Percentiles rank a stretch among this genome's conserved stretches.
These are phyloP conservation scores for Podilymbus podiceps DNA, from an alignment of 2,113 vertebrate species.

Conservation along the genomic window DNA sequence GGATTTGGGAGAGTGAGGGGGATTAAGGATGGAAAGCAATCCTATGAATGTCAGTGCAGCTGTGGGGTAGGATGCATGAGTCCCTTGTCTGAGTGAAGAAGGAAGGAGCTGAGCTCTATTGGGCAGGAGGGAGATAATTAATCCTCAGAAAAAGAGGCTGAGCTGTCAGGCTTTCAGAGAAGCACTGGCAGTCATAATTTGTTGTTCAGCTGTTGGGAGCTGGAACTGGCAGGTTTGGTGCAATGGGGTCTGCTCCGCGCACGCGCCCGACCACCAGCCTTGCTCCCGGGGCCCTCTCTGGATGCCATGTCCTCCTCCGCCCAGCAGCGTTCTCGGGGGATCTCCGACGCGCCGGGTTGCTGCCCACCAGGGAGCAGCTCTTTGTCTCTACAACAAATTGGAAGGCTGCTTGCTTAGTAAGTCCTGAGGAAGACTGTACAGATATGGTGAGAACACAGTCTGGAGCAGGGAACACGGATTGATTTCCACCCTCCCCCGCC, in stretches of 20 bases:
- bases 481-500: no score
- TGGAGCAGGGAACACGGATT: background rate
- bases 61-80: background rate
- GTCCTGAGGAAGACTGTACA: background rate
- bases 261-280: fast-evolving
- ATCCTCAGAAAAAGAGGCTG: background rate
- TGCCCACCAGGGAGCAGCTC: background rate
- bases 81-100: background rate
- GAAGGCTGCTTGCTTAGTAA: background rate
- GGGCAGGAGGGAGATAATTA: constrained; percentile 37
- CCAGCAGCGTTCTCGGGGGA: no score
- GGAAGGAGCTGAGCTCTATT: background rate
- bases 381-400: background rate
- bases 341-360: fast-evolving
- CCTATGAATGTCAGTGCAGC: fast-evolving
- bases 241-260: background rate
- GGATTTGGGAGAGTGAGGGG: background rate
- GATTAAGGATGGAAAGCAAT: background rate
- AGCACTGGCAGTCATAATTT: background rate
- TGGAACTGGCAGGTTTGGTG: background rate
- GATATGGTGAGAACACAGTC: background rate
- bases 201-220: background rate
- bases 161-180: background rate
- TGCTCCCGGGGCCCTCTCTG: background rate
- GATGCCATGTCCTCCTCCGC: no score